Base-by-base conservation (phyloP, 2,797 vertebrate genomes). In the Microctenopoma stevenorrisi region DNA sequence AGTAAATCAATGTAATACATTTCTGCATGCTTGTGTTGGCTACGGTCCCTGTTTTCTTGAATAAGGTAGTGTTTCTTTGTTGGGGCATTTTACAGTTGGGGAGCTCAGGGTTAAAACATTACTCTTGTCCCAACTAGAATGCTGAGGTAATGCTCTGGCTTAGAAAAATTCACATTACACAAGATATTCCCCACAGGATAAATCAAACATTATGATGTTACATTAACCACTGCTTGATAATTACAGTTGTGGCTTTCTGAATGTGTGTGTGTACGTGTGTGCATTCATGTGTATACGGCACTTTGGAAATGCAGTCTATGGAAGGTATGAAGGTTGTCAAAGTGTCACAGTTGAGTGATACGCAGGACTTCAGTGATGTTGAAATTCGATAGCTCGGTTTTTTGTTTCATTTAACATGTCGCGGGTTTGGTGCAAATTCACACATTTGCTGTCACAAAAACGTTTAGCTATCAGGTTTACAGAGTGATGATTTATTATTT, bases 21-120 rank as follows among this genome's bases (percentile, higher is more conserved):
- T 90, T 83, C 40, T 87, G 76, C 90, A 90, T 93, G 93, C 91
- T 93, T 90, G 84, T 61, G 64, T 94, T 94, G 94, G 94, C 92
- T 49, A 4, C 38, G 15, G 11, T 88, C 86, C 91, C 84, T 54
- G 68, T 79, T 90, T 74, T 75, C 75, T 82, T 91, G 86, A 94
- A 92, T 91, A 69, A 87, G 81, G 68, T 86, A 87, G 87, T 87
- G 90, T 91, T 89, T 90, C 83, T 89, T 90, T 88, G 69, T 86
- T 71, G 62, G 78, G 68, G 25, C 52, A 58, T 77, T 83, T 71
- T 81, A 74, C 78, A 71, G 69, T 82, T 87, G 3, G 66, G 88
- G 80, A 69, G 75, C 74, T 82, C 63, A 74, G 81, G 80, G 89
- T 87, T 91, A 88, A 92, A 93, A 88, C 77, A 71, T 91, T 86